Percentiles rank a stretch among this genome's conserved stretches.
These are phyloP conservation scores for Parotocinclus haroldoi DNA, from an alignment of 2,797 vertebrate species.

Conservation along the genomic window DNA sequence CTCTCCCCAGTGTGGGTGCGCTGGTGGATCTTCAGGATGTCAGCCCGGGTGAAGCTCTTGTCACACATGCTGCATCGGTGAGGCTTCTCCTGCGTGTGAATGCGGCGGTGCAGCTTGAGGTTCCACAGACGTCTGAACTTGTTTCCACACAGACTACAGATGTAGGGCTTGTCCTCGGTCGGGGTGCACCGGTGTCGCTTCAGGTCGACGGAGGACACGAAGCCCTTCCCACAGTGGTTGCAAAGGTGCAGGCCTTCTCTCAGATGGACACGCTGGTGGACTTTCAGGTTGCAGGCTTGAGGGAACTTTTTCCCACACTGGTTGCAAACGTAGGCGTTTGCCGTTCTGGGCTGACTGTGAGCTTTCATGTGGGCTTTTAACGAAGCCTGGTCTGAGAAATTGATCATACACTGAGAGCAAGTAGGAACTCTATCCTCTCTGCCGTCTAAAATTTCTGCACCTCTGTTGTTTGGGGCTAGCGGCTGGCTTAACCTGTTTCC, in stretches of 20 bases:
- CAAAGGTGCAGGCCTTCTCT: slow-evolving; percentile 72
- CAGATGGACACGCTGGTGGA: slow-evolving; percentile 71
- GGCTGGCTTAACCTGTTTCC: slow-evolving; percentile 69
- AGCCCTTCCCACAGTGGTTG: slow-evolving; percentile 72
- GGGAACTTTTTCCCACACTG: slow-evolving; percentile 73
- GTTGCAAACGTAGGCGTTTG: slow-evolving; percentile 59
- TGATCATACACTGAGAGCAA: slow-evolving; percentile 60
- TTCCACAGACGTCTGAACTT: slow-evolving; percentile 80
- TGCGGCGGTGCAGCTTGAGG: slow-evolving; percentile 75
- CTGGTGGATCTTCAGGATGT: slow-evolving; percentile 77
- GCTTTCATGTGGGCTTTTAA: slow-evolving; percentile 63
- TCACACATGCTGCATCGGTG: slow-evolving; percentile 74
- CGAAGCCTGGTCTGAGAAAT: slow-evolving; percentile 58
- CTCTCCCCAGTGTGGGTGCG: slow-evolving; percentile 77
- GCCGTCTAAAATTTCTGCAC: slow-evolving; percentile 51
- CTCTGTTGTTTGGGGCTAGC: slow-evolving; percentile 55
- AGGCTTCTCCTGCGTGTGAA: slow-evolving; percentile 79
- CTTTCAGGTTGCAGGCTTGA: slow-evolving; percentile 73
- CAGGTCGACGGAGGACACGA: slow-evolving; percentile 65
- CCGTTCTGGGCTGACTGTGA: slow-evolving; percentile 51
- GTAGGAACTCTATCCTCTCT: slow-evolving; percentile 50
- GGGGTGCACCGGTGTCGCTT: slow-evolving; percentile 70
- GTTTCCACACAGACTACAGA: slow-evolving; percentile 73
- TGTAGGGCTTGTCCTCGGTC: slow-evolving; percentile 70
- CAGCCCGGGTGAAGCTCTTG: slow-evolving; percentile 76